Percentiles rank a stretch among this genome's conserved stretches.
These are phyloP conservation scores for Melieria crassipennis DNA, from an alignment of 2,888 invertebrate genomes.

Conservation along the genomic window DNA sequence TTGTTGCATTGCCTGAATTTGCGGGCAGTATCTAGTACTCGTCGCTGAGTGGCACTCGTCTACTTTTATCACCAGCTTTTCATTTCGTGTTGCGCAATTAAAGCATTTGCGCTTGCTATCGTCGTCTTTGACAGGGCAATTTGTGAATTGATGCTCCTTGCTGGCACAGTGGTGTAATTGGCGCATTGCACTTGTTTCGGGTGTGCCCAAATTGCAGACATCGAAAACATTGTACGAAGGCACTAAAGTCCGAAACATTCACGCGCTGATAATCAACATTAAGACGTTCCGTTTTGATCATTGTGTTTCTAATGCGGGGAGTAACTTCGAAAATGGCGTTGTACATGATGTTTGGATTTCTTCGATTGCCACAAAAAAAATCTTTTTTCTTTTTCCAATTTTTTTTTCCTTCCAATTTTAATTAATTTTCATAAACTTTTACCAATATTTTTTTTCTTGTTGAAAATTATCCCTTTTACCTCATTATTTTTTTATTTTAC, in stretches of 20 bases:
- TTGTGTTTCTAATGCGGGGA: background rate
- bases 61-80: no score
- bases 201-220: background rate
- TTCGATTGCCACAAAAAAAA: background rate
- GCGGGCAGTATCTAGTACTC: background rate
- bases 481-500: no score
- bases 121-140: background rate
- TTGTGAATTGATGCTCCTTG: background rate
- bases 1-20: slow-evolving; percentile 7
- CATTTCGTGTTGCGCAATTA: slow-evolving; percentile 12
- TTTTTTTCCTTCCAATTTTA: background rate
- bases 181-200: background rate
- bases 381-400: no score
- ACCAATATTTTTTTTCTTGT: no score
- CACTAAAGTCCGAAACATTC: slow-evolving; percentile 1
- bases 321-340: slow-evolving; percentile 5
- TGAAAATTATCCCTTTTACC: no score
- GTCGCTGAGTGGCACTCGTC: no score
- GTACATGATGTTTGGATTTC: background rate
- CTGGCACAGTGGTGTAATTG: background rate
- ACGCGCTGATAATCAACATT: background rate
- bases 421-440: no score
- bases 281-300: background rate
- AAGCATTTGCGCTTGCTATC: background rate
- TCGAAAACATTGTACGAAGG: slow-evolving; percentile 1